Percentiles rank a stretch among this genome's conserved stretches.
phyloP scores from a whole-genome alignment of 2,797 vertebrate species.

The Pipistrellus nathusii region DNA sequence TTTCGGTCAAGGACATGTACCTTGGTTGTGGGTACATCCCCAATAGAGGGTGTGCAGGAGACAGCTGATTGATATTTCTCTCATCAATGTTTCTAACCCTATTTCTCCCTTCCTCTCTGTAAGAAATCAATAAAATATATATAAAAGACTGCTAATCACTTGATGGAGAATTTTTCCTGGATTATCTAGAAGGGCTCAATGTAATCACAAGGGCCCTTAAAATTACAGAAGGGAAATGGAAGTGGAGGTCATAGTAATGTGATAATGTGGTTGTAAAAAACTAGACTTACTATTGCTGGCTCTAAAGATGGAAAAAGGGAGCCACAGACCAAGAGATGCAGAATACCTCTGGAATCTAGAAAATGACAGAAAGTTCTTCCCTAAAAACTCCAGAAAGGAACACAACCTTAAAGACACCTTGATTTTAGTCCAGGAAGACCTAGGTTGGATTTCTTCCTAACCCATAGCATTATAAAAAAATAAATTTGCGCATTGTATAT shows the following conservation, averaged over 20 bases:
- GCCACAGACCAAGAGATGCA: background rate
- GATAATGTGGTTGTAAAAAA: background rate
- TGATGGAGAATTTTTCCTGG: background rate
- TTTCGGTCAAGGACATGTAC: too few species aligned
- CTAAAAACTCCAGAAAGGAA: background rate
- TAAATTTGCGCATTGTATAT: background rate
- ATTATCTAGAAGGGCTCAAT: background rate
- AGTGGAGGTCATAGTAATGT: background rate
- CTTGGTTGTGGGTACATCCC: too few species aligned
- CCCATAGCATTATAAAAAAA: background rate
- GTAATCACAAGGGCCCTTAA: background rate
- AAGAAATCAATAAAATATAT: too few species aligned
- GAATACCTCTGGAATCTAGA: background rate
- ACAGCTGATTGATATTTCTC: too few species aligned
- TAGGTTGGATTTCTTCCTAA: background rate
- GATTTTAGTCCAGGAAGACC: background rate
- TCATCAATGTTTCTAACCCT: too few species aligned
- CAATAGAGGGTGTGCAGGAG: too few species aligned
- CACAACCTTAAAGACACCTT: background rate
- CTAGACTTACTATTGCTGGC: accelerated
- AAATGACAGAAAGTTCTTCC: background rate
- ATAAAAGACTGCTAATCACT: background rate
- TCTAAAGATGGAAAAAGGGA: background rate
- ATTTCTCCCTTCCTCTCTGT: too few species aligned
- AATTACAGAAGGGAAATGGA: background rate